Percentiles rank a stretch among this genome's conserved stretches.
phyloP scores from a whole-genome alignment of 2,113 vertebrate species.

The Passer domesticus region DNA sequence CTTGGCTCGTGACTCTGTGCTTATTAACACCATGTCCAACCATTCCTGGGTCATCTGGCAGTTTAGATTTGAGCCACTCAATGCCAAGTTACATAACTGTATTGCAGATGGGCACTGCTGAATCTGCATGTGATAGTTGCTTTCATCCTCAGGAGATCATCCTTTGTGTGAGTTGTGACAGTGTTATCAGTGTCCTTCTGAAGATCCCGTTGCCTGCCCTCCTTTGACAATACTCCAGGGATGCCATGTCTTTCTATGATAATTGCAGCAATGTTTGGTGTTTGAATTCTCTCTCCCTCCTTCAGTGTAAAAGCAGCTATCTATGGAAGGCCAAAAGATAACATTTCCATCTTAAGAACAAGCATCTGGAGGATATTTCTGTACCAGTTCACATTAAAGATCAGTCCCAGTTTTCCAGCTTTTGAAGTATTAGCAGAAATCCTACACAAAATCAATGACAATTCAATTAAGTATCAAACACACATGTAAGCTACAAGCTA shows the following conservation, averaged over 20 bases:
- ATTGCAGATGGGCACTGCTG: neutral
- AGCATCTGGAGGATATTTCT: neutral
- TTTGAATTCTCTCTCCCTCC: neutral
- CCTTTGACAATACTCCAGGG: neutral
- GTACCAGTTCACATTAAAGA: neutral
- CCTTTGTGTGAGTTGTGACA: neutral
- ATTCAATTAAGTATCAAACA: neutral
- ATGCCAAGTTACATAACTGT: neutral
- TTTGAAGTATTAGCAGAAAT: neutral
- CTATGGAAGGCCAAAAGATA: neutral
- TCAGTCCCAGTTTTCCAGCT: neutral
- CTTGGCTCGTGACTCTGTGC: neutral
- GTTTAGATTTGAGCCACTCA: neutral
- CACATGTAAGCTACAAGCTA: neutral
- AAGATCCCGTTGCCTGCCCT: neutral
- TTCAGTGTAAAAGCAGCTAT: neutral
- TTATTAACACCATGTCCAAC: neutral
- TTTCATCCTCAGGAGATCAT: neutral
- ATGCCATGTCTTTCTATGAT: neutral
- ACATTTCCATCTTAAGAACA: neutral
- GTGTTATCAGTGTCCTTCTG: neutral
- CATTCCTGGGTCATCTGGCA: neutral
- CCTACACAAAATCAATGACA: neutral
- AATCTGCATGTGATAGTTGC: rapidly evolving
- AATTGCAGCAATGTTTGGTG: neutral